A percentile compares a stretch with the other conserved stretches of the same genome.
phyloP scores from a whole-genome alignment of 1,140 invertebrate species.

The Solen grandis region DNA sequence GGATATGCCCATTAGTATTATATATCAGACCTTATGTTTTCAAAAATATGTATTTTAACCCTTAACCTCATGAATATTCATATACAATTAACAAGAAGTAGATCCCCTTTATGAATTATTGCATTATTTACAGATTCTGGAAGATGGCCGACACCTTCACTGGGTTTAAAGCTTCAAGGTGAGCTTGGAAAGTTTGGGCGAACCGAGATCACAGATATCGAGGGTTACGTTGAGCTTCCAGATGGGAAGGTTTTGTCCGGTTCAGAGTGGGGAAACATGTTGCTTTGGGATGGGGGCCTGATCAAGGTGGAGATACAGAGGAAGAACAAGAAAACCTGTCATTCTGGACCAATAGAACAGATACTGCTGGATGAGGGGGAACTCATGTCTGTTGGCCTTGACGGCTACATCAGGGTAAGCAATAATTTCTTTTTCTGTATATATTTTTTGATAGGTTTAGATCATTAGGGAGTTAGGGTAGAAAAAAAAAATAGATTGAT shows the following conservation, averaged over 20 bases:
- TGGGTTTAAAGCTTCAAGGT: slow-evolving; percentile 92
- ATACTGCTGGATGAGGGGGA: slow-evolving; percentile 87
- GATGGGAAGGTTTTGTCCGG: slow-evolving; percentile 94
- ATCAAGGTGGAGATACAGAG: slow-evolving; percentile 86
- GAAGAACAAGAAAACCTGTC: slow-evolving; percentile 85
- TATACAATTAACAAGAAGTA: too few relatives aligned
- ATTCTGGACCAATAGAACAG: slow-evolving; percentile 87
- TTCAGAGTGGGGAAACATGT: slow-evolving; percentile 93
- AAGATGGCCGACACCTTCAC: slow-evolving; percentile 95
- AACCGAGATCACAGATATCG: slow-evolving; percentile 93
- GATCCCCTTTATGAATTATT: too few relatives aligned
- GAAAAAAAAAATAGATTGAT: too few relatives aligned
- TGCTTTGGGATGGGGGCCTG: slow-evolving; percentile 92
- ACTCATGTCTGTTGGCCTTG: slow-evolving; percentile 86
- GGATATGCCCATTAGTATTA: too few relatives aligned
- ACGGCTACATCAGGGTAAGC: slow-evolving; percentile 87
- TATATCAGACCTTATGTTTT: too few relatives aligned
- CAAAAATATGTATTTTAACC: too few relatives aligned
- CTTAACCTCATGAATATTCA: too few relatives aligned
- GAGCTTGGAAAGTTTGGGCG: slow-evolving; percentile 92
- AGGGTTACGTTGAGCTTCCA: slow-evolving; percentile 90
- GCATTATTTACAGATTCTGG: slow-evolving; percentile 87
- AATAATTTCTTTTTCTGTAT: not conserved
- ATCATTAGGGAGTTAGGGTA: too few relatives aligned
- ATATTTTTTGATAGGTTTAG: too few relatives aligned